Evolutionary conservation across 2,888 invertebrate species (phyloP).

Genomic region (Pollenia labialis): DNA sequence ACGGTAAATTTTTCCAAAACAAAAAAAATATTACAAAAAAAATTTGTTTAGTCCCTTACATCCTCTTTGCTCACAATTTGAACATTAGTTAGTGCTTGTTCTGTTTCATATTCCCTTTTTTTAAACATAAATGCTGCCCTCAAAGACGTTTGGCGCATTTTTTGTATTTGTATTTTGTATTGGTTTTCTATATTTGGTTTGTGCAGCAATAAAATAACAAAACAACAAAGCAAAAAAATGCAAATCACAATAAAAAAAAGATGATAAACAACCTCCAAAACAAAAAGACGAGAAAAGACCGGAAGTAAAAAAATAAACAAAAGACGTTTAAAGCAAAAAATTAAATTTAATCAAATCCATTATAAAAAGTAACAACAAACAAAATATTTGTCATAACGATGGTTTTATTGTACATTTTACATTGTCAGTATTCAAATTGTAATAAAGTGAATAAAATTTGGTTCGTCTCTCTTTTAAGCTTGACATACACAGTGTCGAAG

Average conservation of each 20-base stretch:
- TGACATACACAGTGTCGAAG: background rate
- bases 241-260: constrained; percentile 1
- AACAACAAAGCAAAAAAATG: background rate
- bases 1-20: too few species aligned
- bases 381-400: constrained; percentile 16
- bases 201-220: background rate
- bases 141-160: too few species aligned
- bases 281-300: constrained; percentile 16
- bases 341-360: background rate
- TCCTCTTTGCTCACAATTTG: too few species aligned
- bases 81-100: too few species aligned
- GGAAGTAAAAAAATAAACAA: constrained; percentile 15
- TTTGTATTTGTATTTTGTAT: too few species aligned
- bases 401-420: constrained; percentile 14
- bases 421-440: constrained; percentile 11
- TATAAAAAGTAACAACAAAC: background rate
- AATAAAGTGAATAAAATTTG: constrained; percentile 4
- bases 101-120: too few species aligned
- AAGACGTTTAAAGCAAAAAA: background rate
- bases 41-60: too few species aligned
- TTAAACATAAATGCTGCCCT: too few species aligned
- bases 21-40: too few species aligned
- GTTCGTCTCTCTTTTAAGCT: background rate
- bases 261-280: background rate
- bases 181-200: background rate